Conservation (phyloP, 2,797 vertebrate genomes). For the Macropus fuliginosus region DNA sequence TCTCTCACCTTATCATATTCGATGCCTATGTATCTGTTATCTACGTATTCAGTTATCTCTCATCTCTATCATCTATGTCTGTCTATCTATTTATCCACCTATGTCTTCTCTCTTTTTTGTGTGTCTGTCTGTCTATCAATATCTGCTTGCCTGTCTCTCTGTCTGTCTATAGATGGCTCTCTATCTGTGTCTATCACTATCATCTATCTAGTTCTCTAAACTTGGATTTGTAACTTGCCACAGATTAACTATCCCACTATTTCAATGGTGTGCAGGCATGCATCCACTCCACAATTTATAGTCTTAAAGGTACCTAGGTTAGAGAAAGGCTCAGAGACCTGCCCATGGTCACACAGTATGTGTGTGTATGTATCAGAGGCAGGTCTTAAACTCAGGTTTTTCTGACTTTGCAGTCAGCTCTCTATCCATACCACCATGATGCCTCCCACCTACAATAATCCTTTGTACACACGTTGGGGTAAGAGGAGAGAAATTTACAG, state of each 20-base stretch:
- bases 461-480: conserved; percentile 31
- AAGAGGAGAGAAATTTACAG: conserved; percentile 63
- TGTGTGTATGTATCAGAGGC: background rate
- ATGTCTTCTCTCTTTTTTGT: too few species aligned
- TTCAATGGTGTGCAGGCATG: background rate
- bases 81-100: too few species aligned
- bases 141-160: too few species aligned
- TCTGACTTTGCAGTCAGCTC: background rate
- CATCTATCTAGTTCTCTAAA: background rate
- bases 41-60: too few species aligned
- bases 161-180: too few species aligned
- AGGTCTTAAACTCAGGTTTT: background rate
- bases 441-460: background rate
- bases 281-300: background rate
- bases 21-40: too few species aligned
- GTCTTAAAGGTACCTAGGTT: background rate
- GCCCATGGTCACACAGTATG: background rate
- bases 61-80: too few species aligned
- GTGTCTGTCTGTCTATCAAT: background rate
- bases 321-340: background rate
- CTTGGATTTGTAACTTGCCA: background rate
- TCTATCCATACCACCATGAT: background rate
- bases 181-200: background rate
- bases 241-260: background rate
- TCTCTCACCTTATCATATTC: too few species aligned